Conservation (phyloP, 2,113 vertebrate species). For the Nothobranchius furzeri region DNA sequence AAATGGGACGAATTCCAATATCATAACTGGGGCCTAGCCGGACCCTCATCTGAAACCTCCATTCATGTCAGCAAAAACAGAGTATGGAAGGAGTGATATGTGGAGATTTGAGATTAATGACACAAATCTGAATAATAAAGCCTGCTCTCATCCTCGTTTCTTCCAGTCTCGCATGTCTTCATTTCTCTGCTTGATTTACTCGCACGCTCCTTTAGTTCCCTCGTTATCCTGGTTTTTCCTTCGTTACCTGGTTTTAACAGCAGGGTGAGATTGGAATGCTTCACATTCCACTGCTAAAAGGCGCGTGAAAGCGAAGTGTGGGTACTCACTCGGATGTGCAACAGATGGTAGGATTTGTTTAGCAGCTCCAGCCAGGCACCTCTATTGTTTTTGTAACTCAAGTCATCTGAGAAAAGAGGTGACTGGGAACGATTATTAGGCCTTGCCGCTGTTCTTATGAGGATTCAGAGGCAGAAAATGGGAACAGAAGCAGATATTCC, state of each 20-base stretch:
- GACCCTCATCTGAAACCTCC: conserved; percentile 15
- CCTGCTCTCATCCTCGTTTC: conserved; percentile 21
- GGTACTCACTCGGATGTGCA: conserved; percentile 6
- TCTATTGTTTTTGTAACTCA: conserved; percentile 49
- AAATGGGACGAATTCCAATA: neutral
- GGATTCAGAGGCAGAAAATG: conserved; percentile 22
- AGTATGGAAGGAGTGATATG: conserved; percentile 49
- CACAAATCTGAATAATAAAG: conserved; percentile 8
- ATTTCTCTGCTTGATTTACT: conserved; percentile 39
- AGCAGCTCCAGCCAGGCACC: conserved; percentile 27
- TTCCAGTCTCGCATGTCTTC: conserved; percentile 28
- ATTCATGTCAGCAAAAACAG: conserved; percentile 8
- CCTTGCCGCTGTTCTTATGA: conserved; percentile 19
- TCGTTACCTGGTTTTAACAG: conserved; percentile 33
- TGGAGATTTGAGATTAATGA: conserved; percentile 31
- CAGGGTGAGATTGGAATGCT: conserved; percentile 46
- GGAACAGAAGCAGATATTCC: neutral
- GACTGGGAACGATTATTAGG: conserved; percentile 58
- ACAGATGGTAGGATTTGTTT: conserved; percentile 25
- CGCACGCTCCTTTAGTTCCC: conserved; percentile 11
- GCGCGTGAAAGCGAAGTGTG: conserved; percentile 26
- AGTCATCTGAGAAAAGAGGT: conserved; percentile 42
- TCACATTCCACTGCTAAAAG: conserved; percentile 52
- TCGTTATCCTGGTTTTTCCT: conserved; percentile 28
- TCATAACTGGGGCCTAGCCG: neutral